These are phyloP conservation scores for Sylvia atricapilla DNA, from an alignment of 2,113 vertebrate genomes.

Conservation along the genomic window DNA sequence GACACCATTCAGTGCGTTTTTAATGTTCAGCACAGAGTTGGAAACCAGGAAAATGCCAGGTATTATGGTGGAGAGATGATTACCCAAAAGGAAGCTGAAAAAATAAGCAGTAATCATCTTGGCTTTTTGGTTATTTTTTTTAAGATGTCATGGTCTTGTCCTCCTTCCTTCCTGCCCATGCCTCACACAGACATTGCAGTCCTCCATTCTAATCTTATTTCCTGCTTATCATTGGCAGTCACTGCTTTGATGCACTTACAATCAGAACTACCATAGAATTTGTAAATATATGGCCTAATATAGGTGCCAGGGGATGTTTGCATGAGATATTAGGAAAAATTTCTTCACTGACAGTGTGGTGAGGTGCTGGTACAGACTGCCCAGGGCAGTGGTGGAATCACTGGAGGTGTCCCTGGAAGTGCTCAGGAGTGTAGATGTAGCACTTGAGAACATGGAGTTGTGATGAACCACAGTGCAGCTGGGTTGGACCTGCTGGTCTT, in stretches of 20 bases:
- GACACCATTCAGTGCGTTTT: neutral
- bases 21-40: neutral
- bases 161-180: no score
- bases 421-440: neutral
- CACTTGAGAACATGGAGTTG: no score
- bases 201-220: neutral
- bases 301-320: neutral
- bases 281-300: neutral
- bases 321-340: no score
- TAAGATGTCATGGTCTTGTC: neutral
- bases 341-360: neutral
- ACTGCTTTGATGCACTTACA: neutral
- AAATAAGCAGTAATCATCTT: neutral
- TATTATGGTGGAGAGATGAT: neutral
- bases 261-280: neutral
- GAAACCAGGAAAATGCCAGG: neutral
- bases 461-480: neutral
- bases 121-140: neutral
- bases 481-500: neutral
- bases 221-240: neutral
- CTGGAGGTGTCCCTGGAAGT: neutral
- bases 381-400: neutral
- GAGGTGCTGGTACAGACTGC: neutral
- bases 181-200: neutral
- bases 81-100: neutral